A percentile compares a stretch with the other conserved stretches of the same genome.
Conservation (phyloP, 2,888 invertebrate genomes). For the Himalopsyche tibetana region DNA sequence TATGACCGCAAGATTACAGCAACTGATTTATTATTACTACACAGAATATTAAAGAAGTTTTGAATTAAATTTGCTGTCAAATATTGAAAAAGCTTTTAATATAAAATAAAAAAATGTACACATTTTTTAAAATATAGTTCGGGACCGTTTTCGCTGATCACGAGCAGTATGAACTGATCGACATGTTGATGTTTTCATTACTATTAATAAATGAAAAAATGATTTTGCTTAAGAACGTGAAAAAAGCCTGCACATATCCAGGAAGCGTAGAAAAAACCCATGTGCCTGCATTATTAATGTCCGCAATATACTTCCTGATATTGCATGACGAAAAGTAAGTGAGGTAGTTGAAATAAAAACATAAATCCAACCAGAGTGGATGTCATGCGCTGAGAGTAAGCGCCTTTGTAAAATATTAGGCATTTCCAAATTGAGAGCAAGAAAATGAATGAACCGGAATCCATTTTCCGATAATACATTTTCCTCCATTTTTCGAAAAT, state of each 20-base stretch:
- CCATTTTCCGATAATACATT: slow-evolving; percentile 62
- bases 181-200: too few species aligned
- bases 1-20: too few species aligned
- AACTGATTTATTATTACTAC: too few species aligned
- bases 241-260: background rate
- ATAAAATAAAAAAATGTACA: too few species aligned
- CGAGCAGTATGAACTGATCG: too few species aligned
- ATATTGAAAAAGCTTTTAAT: too few species aligned
- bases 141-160: too few species aligned
- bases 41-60: too few species aligned
- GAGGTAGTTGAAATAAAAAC: slow-evolving; percentile 56
- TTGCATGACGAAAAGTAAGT: slow-evolving; percentile 54
- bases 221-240: background rate
- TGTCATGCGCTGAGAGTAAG: slow-evolving; percentile 55
- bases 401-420: slow-evolving; percentile 57
- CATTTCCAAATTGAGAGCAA: slow-evolving; percentile 54
- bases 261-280: background rate
- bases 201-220: too few species aligned
- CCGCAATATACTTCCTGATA: slow-evolving; percentile 52
- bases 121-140: too few species aligned
- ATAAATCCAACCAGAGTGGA: slow-evolving; percentile 58
- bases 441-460: slow-evolving; percentile 59
- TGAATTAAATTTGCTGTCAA: too few species aligned
- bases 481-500: slow-evolving; percentile 52
- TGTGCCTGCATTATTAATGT: slow-evolving; percentile 11